These are phyloP conservation scores for Saccopteryx bilineata DNA, from an alignment of 2,113 vertebrate genomes.

Conservation along the genomic window DNA sequence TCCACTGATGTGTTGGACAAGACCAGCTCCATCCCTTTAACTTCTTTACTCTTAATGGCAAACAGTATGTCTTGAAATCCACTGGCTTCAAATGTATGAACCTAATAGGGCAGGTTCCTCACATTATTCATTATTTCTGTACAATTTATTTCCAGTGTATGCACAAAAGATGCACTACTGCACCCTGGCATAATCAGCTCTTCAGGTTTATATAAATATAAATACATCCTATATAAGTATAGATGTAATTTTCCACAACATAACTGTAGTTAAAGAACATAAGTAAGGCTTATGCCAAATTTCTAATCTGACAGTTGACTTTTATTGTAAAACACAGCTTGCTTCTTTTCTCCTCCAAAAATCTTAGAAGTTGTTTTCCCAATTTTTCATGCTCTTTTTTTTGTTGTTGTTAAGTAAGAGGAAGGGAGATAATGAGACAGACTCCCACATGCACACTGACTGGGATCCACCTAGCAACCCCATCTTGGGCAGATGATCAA, in stretches of 20 bases:
- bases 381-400: background rate
- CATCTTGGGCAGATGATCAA: too few relatives aligned
- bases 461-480: too few relatives aligned
- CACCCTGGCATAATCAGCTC: background rate
- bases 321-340: background rate
- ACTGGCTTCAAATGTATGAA: background rate
- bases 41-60: background rate
- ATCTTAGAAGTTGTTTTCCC: conserved; percentile 8
- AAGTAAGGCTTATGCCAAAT: conserved; percentile 32
- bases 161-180: background rate
- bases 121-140: background rate
- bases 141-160: background rate
- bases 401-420: too few relatives aligned
- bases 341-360: conserved; percentile 14
- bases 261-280: background rate
- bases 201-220: background rate
- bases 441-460: too few relatives aligned
- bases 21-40: background rate
- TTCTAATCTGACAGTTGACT: conserved; percentile 41
- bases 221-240: background rate
- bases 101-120: background rate
- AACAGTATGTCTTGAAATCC: background rate
- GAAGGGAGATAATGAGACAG: too few relatives aligned
- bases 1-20: background rate
- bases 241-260: background rate